These are phyloP conservation scores for Centrocercus urophasianus DNA, from an alignment of 2,113 vertebrate genomes.

Conservation along the genomic window DNA sequence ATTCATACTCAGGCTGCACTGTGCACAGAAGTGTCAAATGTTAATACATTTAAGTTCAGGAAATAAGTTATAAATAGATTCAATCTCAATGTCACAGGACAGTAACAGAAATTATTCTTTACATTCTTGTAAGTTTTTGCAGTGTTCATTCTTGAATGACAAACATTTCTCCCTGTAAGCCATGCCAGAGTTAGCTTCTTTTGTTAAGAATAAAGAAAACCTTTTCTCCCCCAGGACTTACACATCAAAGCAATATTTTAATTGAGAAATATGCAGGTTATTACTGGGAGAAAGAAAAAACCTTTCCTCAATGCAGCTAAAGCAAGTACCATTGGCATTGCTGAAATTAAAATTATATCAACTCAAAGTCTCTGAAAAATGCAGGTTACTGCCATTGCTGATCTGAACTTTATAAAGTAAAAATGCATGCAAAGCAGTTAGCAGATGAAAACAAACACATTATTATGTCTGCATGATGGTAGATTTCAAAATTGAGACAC, in stretches of 20 bases:
- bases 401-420: neutral
- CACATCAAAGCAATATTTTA: neutral
- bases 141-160: neutral
- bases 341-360: neutral
- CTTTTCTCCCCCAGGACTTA: neutral
- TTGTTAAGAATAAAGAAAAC: neutral
- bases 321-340: neutral
- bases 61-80: neutral
- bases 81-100: neutral
- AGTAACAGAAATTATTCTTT: neutral
- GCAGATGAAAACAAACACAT: slow-evolving; percentile 32
- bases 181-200: neutral
- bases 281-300: neutral
- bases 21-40: neutral
- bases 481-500: slow-evolving; percentile 9
- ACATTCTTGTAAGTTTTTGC: neutral
- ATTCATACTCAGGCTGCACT: neutral
- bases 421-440: neutral
- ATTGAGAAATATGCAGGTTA: neutral
- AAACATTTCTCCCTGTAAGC: neutral
- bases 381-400: neutral
- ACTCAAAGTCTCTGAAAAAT: neutral
- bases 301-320: neutral
- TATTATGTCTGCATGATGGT: neutral
- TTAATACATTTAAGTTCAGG: neutral